Evolutionary conservation across 2,888 invertebrate genomes (phyloP).

Genomic region (Blomia tropicalis): DNA sequence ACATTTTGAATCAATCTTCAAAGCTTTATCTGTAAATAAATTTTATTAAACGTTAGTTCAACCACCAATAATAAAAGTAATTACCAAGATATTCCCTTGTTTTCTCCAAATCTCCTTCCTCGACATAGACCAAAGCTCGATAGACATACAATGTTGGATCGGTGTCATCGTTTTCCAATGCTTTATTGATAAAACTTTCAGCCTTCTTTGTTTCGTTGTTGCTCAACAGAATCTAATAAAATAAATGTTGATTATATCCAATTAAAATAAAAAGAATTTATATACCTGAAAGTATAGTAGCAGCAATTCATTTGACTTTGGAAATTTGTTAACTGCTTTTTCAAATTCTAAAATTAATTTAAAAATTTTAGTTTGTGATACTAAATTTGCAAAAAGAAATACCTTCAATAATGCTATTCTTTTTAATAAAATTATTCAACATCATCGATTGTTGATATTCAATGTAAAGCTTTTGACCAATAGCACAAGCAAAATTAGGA

Average conservation of each 20-base stretch:
- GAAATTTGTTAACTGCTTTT: conserved; percentile 57
- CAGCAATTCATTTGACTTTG: conserved; percentile 67
- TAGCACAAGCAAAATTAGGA: conserved; percentile 66
- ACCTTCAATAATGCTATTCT: not conserved
- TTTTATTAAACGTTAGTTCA: conserved; percentile 44
- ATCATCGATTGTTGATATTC: conserved; percentile 33
- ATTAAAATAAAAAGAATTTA: conserved; percentile 11
- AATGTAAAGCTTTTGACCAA: conserved; percentile 70
- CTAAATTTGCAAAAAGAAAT: not conserved
- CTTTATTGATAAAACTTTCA: conserved; percentile 61
- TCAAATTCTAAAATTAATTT: conserved; percentile 46
- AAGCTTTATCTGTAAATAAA: conserved; percentile 54
- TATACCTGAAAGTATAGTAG: conserved; percentile 68
- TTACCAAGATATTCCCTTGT: conserved; percentile 50
- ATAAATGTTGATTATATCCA: not conserved
- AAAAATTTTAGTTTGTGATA: not conserved
- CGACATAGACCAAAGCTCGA: conserved; percentile 49
- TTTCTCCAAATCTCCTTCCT: conserved; percentile 48
- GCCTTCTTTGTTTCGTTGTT: conserved; percentile 45
- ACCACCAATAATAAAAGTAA: conserved; percentile 66
- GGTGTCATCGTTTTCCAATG: conserved; percentile 59
- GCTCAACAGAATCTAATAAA: conserved; percentile 8
- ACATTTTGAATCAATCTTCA: conserved; percentile 74
- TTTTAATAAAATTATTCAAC: conserved; percentile 2
- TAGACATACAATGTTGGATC: conserved; percentile 77